A percentile compares a stretch with the other conserved stretches of the same genome.
Evolutionary conservation across 30 jellyfish, hydroid and myxozoan genomes (phyloP).

Genomic region (Aurelia sp.): DNA sequence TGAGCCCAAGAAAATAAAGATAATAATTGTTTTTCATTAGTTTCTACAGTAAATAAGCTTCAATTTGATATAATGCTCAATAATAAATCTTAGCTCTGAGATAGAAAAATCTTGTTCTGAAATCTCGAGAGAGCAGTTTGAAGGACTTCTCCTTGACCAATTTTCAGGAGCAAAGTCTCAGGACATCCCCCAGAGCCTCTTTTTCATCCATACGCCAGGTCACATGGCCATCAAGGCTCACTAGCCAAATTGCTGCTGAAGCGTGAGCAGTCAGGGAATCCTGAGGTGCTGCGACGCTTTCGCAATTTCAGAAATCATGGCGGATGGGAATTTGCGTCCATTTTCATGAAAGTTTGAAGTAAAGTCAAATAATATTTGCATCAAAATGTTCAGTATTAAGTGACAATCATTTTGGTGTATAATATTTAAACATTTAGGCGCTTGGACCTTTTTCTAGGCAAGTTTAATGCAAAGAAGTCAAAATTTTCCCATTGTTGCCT

Average conservation of each 20-base stretch:
- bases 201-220: not conserved
- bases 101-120: not conserved
- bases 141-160: conserved; percentile 11
- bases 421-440: not conserved
- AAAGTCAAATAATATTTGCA: not conserved
- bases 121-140: not conserved
- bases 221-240: not conserved
- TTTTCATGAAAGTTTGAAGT: not conserved
- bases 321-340: not conserved
- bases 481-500: not conserved
- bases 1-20: not conserved
- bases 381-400: not conserved
- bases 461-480: not conserved
- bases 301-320: not conserved
- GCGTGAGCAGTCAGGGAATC: not conserved
- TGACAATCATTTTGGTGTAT: not conserved
- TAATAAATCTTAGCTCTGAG: not conserved
- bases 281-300: not conserved
- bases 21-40: not conserved
- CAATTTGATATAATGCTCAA: not conserved
- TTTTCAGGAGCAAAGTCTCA: not conserved
- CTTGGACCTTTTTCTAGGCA: no score
- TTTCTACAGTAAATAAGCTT: not conserved
- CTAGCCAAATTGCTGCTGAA: not conserved
- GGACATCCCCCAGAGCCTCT: not conserved